Percentiles rank a stretch among this genome's conserved stretches.
Evolutionary conservation across 2,113 vertebrate species (phyloP).

Genomic region (Romanogobio albipinnatus): DNA sequence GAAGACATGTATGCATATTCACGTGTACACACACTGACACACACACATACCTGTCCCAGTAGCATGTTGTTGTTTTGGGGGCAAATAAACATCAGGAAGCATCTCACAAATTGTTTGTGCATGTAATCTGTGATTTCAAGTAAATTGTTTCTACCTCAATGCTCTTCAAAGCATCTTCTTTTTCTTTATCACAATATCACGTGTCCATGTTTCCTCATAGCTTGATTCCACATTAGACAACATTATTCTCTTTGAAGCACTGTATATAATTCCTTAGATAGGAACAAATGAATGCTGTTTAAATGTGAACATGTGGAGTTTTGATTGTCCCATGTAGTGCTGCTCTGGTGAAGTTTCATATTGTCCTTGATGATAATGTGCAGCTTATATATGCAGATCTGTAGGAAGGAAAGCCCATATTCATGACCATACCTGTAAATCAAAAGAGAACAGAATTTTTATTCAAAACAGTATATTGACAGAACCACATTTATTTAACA

Average conservation of each 20-base stretch:
- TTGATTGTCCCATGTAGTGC: neutral
- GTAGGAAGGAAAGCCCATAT: conserved; percentile 19
- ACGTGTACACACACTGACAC: conserved; percentile 37
- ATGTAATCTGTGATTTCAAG: conserved; percentile 43
- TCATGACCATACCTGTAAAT: conserved; percentile 56
- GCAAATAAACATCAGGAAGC: conserved; percentile 45
- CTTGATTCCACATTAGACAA: conserved; percentile 5
- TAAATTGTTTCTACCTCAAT: conserved; percentile 38
- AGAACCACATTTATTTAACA: neutral
- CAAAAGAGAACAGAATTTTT: conserved; percentile 46
- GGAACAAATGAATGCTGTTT: neutral
- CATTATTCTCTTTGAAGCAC: neutral
- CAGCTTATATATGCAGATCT: neutral
- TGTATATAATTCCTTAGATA: conserved; percentile 7
- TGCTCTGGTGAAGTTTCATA: neutral
- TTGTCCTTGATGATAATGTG: conserved; percentile 42
- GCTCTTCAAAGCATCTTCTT: conserved; percentile 26
- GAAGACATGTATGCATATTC: conserved; percentile 45
- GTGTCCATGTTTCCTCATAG: neutral
- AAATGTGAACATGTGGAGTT: neutral
- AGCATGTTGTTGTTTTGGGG: conserved; percentile 27
- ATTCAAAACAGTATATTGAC: neutral
- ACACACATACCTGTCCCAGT: conserved; percentile 22
- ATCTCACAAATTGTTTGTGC: conserved; percentile 36
- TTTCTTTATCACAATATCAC: neutral